Percentiles rank a stretch among this genome's conserved stretches.
These are phyloP conservation scores for Perccottus glenii DNA, from an alignment of 2,113 vertebrate species.

Conservation along the genomic window DNA sequence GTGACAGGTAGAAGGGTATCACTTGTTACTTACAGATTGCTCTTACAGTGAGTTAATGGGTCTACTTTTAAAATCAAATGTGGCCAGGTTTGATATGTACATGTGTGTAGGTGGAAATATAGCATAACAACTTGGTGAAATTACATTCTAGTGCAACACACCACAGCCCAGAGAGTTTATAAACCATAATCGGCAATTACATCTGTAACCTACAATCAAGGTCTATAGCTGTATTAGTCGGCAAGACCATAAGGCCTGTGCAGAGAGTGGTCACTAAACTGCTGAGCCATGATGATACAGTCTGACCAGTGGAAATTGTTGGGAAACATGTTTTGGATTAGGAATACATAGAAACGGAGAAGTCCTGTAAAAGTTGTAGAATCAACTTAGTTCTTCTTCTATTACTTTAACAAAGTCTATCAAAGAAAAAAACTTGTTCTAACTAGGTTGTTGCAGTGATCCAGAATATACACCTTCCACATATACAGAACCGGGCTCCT, in stretches of 20 bases:
- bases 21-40: slow-evolving; percentile 63
- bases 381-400: slow-evolving; percentile 29
- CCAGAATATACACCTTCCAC: slow-evolving; percentile 43
- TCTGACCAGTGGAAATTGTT: slow-evolving; percentile 22
- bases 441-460: slow-evolving; percentile 58
- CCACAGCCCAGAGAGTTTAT: slow-evolving; percentile 46
- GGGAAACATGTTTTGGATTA: slow-evolving; percentile 20
- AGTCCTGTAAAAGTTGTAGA: slow-evolving; percentile 34
- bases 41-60: slow-evolving; percentile 2
- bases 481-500: slow-evolving; percentile 51
- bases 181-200: slow-evolving; percentile 53
- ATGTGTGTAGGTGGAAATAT: neutral
- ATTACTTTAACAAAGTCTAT: slow-evolving; percentile 54
- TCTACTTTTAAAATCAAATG: neutral
- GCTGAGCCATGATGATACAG: slow-evolving; percentile 72
- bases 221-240: slow-evolving; percentile 60
- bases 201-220: slow-evolving; percentile 63
- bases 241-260: slow-evolving; percentile 33
- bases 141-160: slow-evolving; percentile 23
- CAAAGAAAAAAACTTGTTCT: slow-evolving; percentile 46
- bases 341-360: slow-evolving; percentile 4
- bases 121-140: neutral
- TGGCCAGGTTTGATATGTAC: too few relatives aligned
- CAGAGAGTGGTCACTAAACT: slow-evolving; percentile 54
- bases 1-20: slow-evolving; percentile 46